Conservation (phyloP, 2,888 invertebrate genomes). For the Oligia latruncula region DNA sequence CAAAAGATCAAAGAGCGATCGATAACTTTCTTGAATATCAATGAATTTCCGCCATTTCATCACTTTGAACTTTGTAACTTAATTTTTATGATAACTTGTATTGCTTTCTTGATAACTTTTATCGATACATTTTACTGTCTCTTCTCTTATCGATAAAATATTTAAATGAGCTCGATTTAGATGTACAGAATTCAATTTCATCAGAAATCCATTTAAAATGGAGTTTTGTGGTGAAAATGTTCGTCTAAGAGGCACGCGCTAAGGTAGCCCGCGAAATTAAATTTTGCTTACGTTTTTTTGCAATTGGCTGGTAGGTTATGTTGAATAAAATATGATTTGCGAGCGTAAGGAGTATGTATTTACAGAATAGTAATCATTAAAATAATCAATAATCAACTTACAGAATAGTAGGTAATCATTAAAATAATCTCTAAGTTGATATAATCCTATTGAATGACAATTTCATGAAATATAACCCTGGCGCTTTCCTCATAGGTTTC, state of each 20-base stretch:
- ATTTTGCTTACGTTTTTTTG: neutral
- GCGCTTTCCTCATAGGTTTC: neutral
- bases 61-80: conserved; percentile 30
- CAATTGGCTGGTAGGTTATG: neutral
- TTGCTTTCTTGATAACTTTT: conserved; percentile 24
- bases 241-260: neutral
- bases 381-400: neutral
- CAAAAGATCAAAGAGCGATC: conserved; percentile 2
- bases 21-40: neutral
- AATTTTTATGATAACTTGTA: conserved; percentile 36
- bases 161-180: conserved; percentile 26
- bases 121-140: conserved; percentile 4
- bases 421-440: neutral
- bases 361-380: neutral
- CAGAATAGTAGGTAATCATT: no score
- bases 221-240: conserved; percentile 4
- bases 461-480: no score
- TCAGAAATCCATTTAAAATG: neutral
- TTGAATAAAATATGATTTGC: neutral
- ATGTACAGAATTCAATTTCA: conserved; percentile 9
- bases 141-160: conserved; percentile 24
- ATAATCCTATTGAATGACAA: neutral
- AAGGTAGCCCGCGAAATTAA: fast-evolving
- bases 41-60: neutral
- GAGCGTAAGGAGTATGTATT: neutral